A percentile compares a stretch with the other conserved stretches of the same genome.
Conservation (phyloP, 2,888 invertebrate genomes). For the Coecobrya sp. region DNA sequence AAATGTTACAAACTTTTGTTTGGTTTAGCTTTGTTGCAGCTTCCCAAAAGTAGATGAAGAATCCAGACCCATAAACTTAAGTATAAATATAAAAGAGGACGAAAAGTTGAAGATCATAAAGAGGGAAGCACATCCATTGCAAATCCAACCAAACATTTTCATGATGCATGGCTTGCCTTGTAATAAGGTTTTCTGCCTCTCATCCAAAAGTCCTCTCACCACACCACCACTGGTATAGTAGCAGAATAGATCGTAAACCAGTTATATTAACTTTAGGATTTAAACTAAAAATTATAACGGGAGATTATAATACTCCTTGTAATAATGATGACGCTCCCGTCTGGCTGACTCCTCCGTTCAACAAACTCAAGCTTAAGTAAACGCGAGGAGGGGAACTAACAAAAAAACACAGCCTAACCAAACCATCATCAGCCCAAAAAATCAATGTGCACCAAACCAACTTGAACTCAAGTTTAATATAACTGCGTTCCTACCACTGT, state of each 20-base stretch:
- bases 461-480: conserved; percentile 52
- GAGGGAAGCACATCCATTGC: neutral
- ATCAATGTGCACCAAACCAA: conserved; percentile 55
- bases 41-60: neutral
- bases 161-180: neutral
- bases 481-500: conserved; percentile 51
- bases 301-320: conserved; percentile 18
- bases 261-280: conserved; percentile 17
- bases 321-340: conserved; percentile 41
- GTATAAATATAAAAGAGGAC: neutral
- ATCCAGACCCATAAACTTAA: neutral
- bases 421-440: conserved; percentile 34
- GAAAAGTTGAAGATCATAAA: neutral
- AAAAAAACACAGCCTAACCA: neutral
- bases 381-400: neutral
- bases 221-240: neutral
- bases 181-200: neutral
- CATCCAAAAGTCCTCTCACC: neutral
- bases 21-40: no score
- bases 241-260: neutral
- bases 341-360: conserved; percentile 34
- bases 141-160: neutral
- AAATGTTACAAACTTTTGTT: no score
- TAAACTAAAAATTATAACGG: neutral
- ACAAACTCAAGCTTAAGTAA: neutral